Evolutionary conservation across 2,113 vertebrate genomes (phyloP), one percentile per base, ranked within the genome.

Genomic region (Neolamprologus longior): DNA sequence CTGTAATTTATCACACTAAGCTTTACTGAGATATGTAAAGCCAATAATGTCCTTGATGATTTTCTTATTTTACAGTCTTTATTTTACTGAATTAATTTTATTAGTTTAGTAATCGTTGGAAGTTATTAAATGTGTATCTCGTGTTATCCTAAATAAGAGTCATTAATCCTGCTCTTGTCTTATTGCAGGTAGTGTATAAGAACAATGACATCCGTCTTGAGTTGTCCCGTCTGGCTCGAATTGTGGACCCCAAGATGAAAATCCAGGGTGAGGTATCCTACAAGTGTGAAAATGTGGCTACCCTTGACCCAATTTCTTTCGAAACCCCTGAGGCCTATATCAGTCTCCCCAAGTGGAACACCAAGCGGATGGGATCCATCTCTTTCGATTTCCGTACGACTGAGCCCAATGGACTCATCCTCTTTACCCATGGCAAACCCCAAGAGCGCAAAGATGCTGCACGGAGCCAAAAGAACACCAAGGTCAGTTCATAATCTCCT

Each of bases 151-250:
- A 50, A 78, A 50, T 12, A 31, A 19, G 71, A 35, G 17, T 82
- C 81, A 82, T 9, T 26, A 21, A 24, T 14, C 9, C 17, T 26
- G 1, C 63, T 6, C 2, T 28, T 79, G 9, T n/a, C 15, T 52
- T 35, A 2, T 90, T 88, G 86, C 96, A 99, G 99, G 98, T 99
- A 92, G 98, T 99, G 91, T 99, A 99, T 95, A 99, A 99, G 95
- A 99, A 99, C 97, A 99, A 99, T 1, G 99, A 99, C 96, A 99
- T 99, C 93, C 97, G 98, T 79, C 96, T 99, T 63, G 99, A 99
- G 94, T 95, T 99, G 90, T 99, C 99, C 88, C 98, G 98, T 55
- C 96, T 99, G 95, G 99, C 99, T 84, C 96, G 98, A 55, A 98
- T 99, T 83, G 97, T 98, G 85, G 99, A 99, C 94, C 98, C 98